These are phyloP conservation scores for Tipula helvola DNA, from an alignment of 2,888 invertebrate species.

Conservation along the genomic window DNA sequence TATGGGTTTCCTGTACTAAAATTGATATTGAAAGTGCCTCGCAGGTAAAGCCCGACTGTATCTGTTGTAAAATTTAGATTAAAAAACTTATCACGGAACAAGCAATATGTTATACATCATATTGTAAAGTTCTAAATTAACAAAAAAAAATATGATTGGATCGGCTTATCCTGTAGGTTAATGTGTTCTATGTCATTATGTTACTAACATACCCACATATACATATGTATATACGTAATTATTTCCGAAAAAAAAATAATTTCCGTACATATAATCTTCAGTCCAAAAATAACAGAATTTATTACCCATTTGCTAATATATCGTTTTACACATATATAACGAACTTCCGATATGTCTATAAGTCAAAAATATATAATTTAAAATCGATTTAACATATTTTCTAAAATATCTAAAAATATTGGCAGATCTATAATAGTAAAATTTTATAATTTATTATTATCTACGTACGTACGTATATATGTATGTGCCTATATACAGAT, in stretches of 20 bases:
- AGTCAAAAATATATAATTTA: neutral
- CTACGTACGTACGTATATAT: neutral
- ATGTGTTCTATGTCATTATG: too few relatives aligned
- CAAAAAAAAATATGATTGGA: too few relatives aligned
- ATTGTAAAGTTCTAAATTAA: too few relatives aligned
- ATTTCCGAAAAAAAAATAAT: neutral
- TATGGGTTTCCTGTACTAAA: too few relatives aligned
- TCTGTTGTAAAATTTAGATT: too few relatives aligned
- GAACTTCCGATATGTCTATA: neutral
- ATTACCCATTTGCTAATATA: neutral
- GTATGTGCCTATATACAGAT: neutral
- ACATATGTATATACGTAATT: too few relatives aligned
- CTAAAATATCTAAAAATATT: neutral
- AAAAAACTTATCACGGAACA: too few relatives aligned
- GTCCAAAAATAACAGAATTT: neutral
- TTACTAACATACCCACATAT: too few relatives aligned
- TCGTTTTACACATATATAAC: neutral
- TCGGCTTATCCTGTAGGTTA: too few relatives aligned
- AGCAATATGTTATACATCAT: too few relatives aligned
- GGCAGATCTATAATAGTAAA: neutral
- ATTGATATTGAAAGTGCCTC: too few relatives aligned
- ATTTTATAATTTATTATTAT: neutral
- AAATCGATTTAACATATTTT: neutral
- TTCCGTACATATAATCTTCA: neutral
- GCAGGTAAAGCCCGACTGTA: too few relatives aligned